phyloP scores from a whole-genome alignment of 2,888 invertebrate genomes.

The Seira sanloemensis region DNA sequence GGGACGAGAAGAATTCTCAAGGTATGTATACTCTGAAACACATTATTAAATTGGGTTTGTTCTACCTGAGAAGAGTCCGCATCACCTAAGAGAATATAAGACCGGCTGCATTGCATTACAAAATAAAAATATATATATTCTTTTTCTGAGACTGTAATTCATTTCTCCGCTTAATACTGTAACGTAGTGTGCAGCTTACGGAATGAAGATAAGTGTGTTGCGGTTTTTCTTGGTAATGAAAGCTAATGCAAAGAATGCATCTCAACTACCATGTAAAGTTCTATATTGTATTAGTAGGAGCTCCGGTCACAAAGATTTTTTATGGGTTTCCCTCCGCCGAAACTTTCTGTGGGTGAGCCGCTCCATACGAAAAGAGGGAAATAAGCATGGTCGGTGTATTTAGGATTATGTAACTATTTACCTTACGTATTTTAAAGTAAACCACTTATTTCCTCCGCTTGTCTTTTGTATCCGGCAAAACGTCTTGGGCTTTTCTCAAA shows the following conservation, averaged over 20 bases:
- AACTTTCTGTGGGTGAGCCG: neutral
- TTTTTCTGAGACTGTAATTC: neutral
- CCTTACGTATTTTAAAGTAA: constrained; percentile 12
- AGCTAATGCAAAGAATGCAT: neutral
- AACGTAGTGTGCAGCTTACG: neutral
- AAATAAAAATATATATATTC: neutral
- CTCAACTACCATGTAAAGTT: neutral
- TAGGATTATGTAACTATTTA: neutral
- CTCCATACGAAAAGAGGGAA: neutral
- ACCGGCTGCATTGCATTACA: too few relatives aligned
- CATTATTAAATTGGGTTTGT: constrained; percentile 9
- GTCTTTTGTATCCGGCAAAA: constrained; percentile 1
- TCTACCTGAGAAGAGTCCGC: constrained; percentile 1
- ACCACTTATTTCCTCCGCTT: constrained; percentile 29
- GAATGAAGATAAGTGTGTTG: constrained; percentile 11
- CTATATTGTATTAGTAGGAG: neutral
- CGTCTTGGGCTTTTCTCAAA: constrained; percentile 8
- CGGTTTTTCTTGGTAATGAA: constrained; percentile 11
- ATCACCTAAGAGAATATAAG: too few relatives aligned
- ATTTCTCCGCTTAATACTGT: constrained; percentile 6
- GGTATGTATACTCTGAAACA: neutral
- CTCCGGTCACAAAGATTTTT: constrained; percentile 4
- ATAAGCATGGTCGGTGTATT: neutral
- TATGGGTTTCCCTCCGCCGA: neutral
- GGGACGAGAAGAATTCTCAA: neutral